Evolutionary conservation across 1,140 invertebrate genomes (phyloP).

Genomic region (Venustaconcha ellipsiformis): DNA sequence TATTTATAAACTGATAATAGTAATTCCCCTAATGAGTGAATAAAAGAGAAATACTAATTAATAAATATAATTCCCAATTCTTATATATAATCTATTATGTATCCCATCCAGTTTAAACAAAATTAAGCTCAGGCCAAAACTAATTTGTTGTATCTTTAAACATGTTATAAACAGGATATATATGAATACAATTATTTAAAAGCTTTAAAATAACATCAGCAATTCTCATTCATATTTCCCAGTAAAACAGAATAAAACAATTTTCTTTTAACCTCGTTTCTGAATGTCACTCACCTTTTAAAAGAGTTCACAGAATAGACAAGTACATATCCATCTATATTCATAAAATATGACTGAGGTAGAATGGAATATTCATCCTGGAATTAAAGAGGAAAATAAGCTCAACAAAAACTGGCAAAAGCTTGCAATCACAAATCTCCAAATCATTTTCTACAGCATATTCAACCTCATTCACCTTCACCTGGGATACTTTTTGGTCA

Average conservation of each 20-base stretch:
- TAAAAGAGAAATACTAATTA: too few relatives aligned
- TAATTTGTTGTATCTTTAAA: not conserved
- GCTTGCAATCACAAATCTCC: too few relatives aligned
- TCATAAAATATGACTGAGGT: slow-evolving; percentile 97
- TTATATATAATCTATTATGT: not conserved
- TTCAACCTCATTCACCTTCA: too few relatives aligned
- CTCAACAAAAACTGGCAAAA: too few relatives aligned
- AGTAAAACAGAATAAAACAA: too few relatives aligned
- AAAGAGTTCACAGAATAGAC: slow-evolving; percentile 97
- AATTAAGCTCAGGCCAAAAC: not conserved
- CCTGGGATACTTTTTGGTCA: too few relatives aligned
- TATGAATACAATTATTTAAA: not conserved
- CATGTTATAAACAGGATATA: not conserved
- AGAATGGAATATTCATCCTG: slow-evolving; percentile 97
- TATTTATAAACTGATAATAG: too few relatives aligned
- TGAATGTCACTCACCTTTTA: slow-evolving; percentile 76
- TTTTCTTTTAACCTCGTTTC: not conserved
- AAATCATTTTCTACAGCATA: too few relatives aligned
- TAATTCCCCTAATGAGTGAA: too few relatives aligned
- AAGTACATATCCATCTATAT: slow-evolving; percentile 97
- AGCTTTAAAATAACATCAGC: not conserved
- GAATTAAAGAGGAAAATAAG: slow-evolving; percentile 21
- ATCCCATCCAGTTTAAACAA: not conserved
- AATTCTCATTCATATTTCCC: not conserved
- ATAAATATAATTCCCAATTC: too few relatives aligned